Conservation (phyloP, 2,113 vertebrate genomes). For the Chamaea fasciata region DNA sequence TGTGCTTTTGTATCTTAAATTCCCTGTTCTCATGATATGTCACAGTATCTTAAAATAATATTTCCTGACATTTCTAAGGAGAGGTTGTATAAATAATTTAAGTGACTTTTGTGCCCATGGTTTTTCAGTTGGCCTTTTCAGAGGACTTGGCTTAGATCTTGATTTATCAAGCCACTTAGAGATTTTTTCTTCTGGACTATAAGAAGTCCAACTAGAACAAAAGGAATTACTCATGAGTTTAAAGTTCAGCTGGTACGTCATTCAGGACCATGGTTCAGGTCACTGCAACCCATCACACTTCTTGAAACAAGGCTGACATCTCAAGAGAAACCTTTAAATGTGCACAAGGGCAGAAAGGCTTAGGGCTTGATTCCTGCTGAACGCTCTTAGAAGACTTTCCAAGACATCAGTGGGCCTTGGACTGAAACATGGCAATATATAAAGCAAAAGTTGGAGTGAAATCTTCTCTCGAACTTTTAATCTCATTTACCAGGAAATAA, state of each 20-base stretch:
- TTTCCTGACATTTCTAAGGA: neutral
- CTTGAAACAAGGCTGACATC: neutral
- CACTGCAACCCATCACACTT: neutral
- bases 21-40: neutral
- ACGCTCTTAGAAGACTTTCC: neutral
- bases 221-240: neutral
- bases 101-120: neutral
- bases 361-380: neutral
- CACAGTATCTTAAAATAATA: neutral
- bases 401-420: neutral
- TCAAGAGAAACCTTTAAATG: neutral
- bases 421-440: neutral
- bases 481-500: slow-evolving; percentile 6
- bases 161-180: neutral
- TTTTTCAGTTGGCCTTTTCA: slow-evolving; percentile 6
- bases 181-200: neutral
- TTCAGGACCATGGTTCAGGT: neutral
- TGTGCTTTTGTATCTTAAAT: neutral
- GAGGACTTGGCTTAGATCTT: neutral
- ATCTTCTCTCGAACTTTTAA: neutral
- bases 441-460: neutral
- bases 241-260: neutral
- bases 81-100: neutral
- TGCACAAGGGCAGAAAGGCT: neutral
- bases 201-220: neutral